A percentile compares a stretch with the other conserved stretches of the same genome.
Conservation (phyloP, 30 jellyfish, hydroid and myxozoan species). For the Hydra vulgaris region DNA sequence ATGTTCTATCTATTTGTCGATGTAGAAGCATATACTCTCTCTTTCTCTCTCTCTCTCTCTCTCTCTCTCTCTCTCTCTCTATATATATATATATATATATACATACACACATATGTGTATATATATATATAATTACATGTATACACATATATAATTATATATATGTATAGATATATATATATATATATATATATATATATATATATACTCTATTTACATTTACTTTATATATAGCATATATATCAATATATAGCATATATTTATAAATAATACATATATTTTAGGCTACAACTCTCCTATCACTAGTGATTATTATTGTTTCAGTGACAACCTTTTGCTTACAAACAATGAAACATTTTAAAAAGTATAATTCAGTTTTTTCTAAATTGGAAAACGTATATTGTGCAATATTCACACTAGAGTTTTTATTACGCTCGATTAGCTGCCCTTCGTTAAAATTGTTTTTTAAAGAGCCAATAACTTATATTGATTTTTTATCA, state of each 20-base stretch:
- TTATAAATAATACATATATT: background rate
- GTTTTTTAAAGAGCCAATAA: constrained; percentile 42
- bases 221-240: no score
- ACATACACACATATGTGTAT: no score
- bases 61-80: no score
- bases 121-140: no score
- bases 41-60: no score
- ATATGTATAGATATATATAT: no score
- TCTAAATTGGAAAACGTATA: constrained; percentile 49
- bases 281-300: constrained; percentile 59
- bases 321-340: constrained; percentile 88
- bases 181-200: no score
- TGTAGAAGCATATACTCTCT: no score
- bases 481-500: constrained; percentile 84
- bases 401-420: constrained; percentile 79
- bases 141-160: no score
- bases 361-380: constrained; percentile 18
- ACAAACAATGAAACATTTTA: constrained; percentile 54
- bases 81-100: no score
- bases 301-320: constrained; percentile 53
- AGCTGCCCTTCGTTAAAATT: constrained; percentile 61
- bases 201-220: no score
- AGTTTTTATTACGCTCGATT: constrained; percentile 45
- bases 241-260: background rate
- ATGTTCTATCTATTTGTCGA: no score